These are phyloP conservation scores for Eclectus roratus DNA, from an alignment of 2,113 vertebrate species.

Conservation along the genomic window DNA sequence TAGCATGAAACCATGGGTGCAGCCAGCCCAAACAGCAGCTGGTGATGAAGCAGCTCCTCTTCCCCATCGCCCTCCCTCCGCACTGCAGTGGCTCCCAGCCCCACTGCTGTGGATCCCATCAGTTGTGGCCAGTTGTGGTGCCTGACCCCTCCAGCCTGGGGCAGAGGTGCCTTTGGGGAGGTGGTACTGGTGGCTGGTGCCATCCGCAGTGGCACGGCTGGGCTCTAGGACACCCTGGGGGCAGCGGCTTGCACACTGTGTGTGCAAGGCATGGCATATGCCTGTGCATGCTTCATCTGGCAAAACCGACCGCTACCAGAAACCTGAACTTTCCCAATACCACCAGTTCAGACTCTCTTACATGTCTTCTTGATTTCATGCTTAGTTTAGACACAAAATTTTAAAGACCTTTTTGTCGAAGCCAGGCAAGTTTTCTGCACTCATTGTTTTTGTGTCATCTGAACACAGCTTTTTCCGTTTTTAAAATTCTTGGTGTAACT, in stretches of 20 bases:
- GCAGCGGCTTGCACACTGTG: not conserved
- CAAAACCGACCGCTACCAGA: rapidly evolving
- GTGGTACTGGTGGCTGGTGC: rapidly evolving
- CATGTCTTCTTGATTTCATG: rapidly evolving
- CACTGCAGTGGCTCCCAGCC: not conserved
- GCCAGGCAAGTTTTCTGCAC: not conserved
- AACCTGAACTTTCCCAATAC: rapidly evolving
- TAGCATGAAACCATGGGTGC: rapidly evolving
- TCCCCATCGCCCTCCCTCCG: not conserved
- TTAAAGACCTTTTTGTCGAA: not conserved
- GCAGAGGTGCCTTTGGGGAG: not conserved
- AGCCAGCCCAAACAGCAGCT: not conserved
- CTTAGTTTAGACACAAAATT: not conserved
- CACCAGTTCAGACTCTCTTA: not conserved
- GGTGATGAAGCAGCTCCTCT: not conserved
- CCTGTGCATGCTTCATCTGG: rapidly evolving
- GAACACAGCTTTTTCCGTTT: not conserved
- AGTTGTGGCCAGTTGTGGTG: not conserved
- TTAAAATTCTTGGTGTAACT: not conserved
- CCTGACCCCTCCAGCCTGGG: not conserved
- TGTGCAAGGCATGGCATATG: rapidly evolving
- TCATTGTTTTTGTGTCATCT: not conserved
- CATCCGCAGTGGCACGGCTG: rapidly evolving
- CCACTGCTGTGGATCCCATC: rapidly evolving
- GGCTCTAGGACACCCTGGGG: not conserved